Conservation (phyloP, 2,888 invertebrate genomes). For the Crematogaster levior region DNA sequence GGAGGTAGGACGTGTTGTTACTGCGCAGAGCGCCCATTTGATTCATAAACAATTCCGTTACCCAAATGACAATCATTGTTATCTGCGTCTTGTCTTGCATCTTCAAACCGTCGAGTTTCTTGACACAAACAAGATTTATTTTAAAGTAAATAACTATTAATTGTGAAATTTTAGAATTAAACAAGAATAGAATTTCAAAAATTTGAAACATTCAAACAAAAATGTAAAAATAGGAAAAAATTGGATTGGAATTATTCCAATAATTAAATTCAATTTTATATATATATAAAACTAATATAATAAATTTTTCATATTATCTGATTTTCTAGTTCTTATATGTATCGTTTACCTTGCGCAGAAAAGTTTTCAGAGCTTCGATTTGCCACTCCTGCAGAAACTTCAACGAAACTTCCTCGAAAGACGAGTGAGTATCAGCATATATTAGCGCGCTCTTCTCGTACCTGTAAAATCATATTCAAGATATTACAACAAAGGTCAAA, state of each 20-base stretch:
- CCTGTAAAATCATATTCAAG: slow-evolving; percentile 77
- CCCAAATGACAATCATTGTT: slow-evolving; percentile 97
- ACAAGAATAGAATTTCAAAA: not conserved
- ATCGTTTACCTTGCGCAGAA: slow-evolving; percentile 89
- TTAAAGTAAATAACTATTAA: slow-evolving; percentile 54
- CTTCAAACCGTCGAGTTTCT: slow-evolving; percentile 91
- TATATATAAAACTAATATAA: not conserved
- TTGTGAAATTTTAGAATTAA: not conserved
- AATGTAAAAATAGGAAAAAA: not conserved
- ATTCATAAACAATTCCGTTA: slow-evolving; percentile 96
- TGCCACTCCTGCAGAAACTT: slow-evolving; percentile 94
- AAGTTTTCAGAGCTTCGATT: slow-evolving; percentile 94
- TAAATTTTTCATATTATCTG: not conserved
- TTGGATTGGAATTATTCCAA: not conserved
- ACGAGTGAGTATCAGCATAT: slow-evolving; percentile 95
- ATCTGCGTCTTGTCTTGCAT: slow-evolving; percentile 94
- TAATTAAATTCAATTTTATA: not conserved
- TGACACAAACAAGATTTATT: slow-evolving; percentile 47
- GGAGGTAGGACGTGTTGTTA: slow-evolving; percentile 80
- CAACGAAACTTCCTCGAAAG: slow-evolving; percentile 97
- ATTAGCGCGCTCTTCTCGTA: slow-evolving; percentile 94
- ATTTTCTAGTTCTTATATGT: not conserved
- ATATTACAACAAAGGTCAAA: not conserved
- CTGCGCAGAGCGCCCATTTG: slow-evolving; percentile 92
- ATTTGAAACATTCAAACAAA: not conserved